phyloP scores from a whole-genome alignment of 2,797 vertebrate genomes.

The Squalus acanthias region DNA sequence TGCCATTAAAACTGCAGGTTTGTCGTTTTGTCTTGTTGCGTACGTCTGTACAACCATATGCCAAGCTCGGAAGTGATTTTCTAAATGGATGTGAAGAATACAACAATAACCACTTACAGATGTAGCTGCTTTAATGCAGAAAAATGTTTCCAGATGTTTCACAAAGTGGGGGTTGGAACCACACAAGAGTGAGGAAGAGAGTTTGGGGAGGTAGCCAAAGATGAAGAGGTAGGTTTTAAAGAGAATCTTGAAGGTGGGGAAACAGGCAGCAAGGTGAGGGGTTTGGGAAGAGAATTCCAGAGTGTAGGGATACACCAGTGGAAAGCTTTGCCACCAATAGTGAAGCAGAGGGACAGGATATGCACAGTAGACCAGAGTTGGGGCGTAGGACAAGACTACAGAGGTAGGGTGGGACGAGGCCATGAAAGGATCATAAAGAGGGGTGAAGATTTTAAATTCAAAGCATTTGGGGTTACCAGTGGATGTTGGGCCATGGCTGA shows the following conservation, averaged over 20 bases:
- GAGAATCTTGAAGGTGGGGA: neutral
- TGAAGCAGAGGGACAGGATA: neutral
- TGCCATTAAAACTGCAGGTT: neutral
- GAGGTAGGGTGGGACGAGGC: neutral
- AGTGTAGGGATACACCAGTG: neutral
- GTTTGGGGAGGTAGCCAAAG: neutral
- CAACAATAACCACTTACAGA: constrained; percentile 5
- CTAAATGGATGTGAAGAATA: neutral
- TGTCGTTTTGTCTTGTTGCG: neutral
- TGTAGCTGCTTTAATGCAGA: neutral
- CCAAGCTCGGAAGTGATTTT: neutral
- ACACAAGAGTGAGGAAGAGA: neutral
- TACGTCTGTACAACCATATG: neutral
- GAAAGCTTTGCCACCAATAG: neutral
- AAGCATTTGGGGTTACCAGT: neutral
- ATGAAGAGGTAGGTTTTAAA: neutral
- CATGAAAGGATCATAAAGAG: neutral
- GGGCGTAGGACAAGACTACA: neutral
- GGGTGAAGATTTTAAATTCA: neutral
- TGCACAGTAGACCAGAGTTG: neutral
- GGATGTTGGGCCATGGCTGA: neutral
- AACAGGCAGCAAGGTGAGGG: neutral
- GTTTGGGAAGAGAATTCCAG: neutral
- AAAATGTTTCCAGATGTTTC: neutral
- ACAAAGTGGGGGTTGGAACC: neutral